A percentile compares a stretch with the other conserved stretches of the same genome.
phyloP scores from a whole-genome alignment of 2,113 vertebrate species.

The Dermatemys mawii region DNA sequence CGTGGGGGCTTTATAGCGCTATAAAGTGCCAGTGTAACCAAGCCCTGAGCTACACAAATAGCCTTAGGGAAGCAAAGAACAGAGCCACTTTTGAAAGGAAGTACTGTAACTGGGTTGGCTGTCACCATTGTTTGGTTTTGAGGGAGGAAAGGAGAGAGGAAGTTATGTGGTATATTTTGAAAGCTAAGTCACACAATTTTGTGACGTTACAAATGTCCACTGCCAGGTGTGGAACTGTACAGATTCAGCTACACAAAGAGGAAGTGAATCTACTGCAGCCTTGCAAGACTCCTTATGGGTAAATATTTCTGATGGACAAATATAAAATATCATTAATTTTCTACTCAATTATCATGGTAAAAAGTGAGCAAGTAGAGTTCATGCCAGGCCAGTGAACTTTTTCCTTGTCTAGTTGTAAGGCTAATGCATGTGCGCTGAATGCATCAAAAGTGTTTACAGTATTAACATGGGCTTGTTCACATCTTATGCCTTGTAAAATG shows the following conservation, averaged over 20 bases:
- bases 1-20: too few species aligned
- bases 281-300: neutral
- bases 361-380: neutral
- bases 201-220: neutral
- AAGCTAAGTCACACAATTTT: neutral
- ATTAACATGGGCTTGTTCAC: neutral
- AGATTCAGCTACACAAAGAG: neutral
- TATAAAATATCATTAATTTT: neutral
- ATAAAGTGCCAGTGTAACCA: too few species aligned
- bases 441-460: neutral
- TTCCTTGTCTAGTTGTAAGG: neutral
- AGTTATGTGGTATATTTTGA: neutral
- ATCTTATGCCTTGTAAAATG: neutral
- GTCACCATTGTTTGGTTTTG: neutral
- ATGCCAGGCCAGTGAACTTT: neutral
- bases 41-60: neutral
- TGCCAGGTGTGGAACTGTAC: fast-evolving
- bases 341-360: neutral
- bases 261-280: neutral
- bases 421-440: neutral
- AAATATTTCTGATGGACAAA: too few species aligned
- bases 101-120: neutral
- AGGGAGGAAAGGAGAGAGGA: neutral
- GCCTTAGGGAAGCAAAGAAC: neutral
- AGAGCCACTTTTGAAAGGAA: neutral